These are phyloP conservation scores for Orgyia antiqua DNA, from an alignment of 2,888 invertebrate genomes.

Conservation along the genomic window DNA sequence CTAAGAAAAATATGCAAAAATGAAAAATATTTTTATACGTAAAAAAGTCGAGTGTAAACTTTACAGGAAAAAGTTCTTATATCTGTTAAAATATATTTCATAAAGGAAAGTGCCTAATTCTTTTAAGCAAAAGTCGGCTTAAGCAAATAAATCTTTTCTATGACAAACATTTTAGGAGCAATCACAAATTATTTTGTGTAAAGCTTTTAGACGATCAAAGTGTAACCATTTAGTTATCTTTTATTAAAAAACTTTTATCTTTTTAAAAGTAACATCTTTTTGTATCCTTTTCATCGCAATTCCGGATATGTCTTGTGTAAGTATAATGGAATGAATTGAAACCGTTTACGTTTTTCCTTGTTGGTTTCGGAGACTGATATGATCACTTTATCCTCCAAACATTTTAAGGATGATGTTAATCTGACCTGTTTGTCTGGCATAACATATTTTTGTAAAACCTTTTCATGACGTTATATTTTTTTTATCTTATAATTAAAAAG, in stretches of 20 bases:
- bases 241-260: conserved; percentile 16
- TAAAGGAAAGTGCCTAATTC: no score
- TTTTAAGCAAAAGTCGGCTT: neutral
- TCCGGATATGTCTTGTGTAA: conserved; percentile 15
- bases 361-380: neutral
- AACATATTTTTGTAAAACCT: no score
- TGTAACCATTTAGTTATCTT: conserved; percentile 13
- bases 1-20: no score
- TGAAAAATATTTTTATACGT: no score
- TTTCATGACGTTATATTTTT: no score
- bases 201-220: conserved; percentile 22
- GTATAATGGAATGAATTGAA: conserved; percentile 9
- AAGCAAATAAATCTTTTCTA: conserved; percentile 6
- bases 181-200: conserved; percentile 4
- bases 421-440: no score
- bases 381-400: neutral
- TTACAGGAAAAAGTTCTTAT: no score
- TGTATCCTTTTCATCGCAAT: conserved; percentile 17
- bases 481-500: no score
- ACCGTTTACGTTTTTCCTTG: no score
- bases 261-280: conserved; percentile 13
- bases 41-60: no score
- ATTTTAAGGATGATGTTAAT: neutral
- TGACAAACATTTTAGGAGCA: conserved; percentile 2
- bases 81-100: no score